phyloP scores from a whole-genome alignment of 2,113 vertebrate genomes.

The Natator depressus region DNA sequence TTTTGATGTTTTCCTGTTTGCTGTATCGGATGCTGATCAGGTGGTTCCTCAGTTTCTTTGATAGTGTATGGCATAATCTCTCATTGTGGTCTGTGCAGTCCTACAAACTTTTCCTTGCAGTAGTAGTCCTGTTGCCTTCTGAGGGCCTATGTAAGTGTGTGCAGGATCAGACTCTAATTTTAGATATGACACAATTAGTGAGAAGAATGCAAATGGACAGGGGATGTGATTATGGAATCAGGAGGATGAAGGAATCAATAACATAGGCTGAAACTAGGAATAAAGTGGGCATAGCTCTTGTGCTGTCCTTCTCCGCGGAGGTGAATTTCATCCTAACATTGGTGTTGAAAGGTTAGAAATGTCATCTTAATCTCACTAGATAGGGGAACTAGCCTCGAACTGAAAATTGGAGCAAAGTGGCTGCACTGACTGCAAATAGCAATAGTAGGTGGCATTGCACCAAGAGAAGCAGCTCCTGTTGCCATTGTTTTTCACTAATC shows the following conservation, averaged over 20 bases:
- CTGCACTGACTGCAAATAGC: neutral
- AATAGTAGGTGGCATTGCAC: neutral
- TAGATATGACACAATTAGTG: conserved; percentile 24
- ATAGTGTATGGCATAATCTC: no score
- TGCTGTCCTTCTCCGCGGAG: neutral
- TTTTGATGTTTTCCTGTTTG: no score
- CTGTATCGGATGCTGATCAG: no score
- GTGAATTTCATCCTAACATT: neutral
- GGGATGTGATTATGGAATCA: neutral
- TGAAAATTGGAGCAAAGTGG: neutral
- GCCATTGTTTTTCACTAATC: neutral
- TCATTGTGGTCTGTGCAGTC: neutral
- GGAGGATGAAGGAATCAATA: neutral
- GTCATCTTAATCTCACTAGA: neutral
- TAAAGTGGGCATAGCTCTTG: neutral
- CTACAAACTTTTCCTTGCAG: neutral
- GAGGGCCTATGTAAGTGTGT: neutral
- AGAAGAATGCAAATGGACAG: neutral
- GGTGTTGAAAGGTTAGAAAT: neutral
- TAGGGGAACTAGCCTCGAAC: neutral
- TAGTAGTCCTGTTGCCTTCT: neutral
- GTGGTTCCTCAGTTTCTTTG: no score
- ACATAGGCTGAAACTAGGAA: neutral
- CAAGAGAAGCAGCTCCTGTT: neutral
- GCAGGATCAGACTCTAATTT: conserved; percentile 9